Conservation (phyloP, 2,797 vertebrate genomes). For the Coregonus ussuriensis region DNA sequence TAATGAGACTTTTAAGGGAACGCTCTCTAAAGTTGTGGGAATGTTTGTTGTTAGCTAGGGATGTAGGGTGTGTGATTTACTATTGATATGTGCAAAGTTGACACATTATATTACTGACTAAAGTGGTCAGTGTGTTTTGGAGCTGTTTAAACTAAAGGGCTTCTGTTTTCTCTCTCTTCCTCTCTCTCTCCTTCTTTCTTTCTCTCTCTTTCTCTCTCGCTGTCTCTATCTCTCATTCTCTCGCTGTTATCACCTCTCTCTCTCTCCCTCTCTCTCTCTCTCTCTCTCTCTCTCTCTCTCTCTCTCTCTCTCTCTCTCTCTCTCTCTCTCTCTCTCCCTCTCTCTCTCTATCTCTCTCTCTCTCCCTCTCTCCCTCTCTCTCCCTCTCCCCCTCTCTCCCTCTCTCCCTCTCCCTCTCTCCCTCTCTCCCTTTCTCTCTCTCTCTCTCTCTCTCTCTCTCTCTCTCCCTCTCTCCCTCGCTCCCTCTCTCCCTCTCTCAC, state of each 20-base stretch:
- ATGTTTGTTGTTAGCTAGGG: too few relatives aligned
- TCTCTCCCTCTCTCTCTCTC: not conserved
- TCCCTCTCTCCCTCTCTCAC: too few relatives aligned
- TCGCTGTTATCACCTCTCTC: not conserved
- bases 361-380: not conserved
- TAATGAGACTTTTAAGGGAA: too few relatives aligned
- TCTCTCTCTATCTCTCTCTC: constrained; percentile 5
- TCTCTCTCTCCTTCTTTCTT: not conserved
- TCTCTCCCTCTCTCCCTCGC: too few relatives aligned
- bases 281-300: constrained; percentile 15
- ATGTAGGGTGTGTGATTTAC: too few relatives aligned
- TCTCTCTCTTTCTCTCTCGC: not conserved
- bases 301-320: not conserved
- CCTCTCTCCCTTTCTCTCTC: too few relatives aligned
- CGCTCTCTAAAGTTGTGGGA: too few relatives aligned
- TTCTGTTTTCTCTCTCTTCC: not conserved
- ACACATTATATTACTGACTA: too few relatives aligned
- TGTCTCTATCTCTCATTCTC: constrained; percentile 41
- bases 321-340: not conserved
- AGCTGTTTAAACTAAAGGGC: not conserved
- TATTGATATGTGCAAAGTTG: too few relatives aligned
- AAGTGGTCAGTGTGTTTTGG: not conserved
- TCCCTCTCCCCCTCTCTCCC: not conserved
- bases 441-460: too few relatives aligned
- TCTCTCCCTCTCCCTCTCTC: not conserved